Conservation (phyloP, 2,888 invertebrate species). For the Lampropteryx suffumata region DNA sequence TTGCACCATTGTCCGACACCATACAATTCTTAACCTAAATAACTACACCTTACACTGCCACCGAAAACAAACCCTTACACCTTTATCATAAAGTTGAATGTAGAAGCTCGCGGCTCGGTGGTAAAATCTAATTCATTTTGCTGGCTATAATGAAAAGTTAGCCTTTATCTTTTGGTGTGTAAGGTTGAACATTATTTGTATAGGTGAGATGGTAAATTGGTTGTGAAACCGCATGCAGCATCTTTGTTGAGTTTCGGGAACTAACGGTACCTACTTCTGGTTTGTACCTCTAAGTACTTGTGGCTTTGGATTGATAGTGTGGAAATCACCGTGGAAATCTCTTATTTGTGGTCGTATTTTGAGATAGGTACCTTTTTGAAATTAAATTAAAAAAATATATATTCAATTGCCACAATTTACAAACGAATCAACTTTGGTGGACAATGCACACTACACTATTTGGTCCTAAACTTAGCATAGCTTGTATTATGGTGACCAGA, state of each 20-base stretch:
- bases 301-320: constrained; percentile 33
- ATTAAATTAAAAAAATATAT: no score
- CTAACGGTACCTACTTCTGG: constrained; percentile 73
- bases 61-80: constrained; percentile 20
- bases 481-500: no score
- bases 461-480: no score
- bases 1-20: constrained; percentile 51
- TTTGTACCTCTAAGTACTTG: constrained; percentile 36
- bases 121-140: constrained; percentile 7
- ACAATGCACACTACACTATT: no score
- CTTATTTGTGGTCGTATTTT: no score
- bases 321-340: constrained; percentile 14
- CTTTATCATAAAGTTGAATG: constrained; percentile 21
- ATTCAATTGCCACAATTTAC: no score
- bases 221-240: constrained; percentile 47
- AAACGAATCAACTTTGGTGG: no score
- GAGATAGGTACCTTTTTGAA: no score
- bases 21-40: constrained; percentile 49
- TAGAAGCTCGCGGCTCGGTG: background rate
- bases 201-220: constrained; percentile 14
- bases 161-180: constrained; percentile 4
- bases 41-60: constrained; percentile 30
- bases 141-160: constrained; percentile 14
- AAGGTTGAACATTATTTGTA: constrained; percentile 25
- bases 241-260: constrained; percentile 62